phyloP scores from a whole-genome alignment of 2,888 invertebrate genomes.

The Myopa testacea region DNA sequence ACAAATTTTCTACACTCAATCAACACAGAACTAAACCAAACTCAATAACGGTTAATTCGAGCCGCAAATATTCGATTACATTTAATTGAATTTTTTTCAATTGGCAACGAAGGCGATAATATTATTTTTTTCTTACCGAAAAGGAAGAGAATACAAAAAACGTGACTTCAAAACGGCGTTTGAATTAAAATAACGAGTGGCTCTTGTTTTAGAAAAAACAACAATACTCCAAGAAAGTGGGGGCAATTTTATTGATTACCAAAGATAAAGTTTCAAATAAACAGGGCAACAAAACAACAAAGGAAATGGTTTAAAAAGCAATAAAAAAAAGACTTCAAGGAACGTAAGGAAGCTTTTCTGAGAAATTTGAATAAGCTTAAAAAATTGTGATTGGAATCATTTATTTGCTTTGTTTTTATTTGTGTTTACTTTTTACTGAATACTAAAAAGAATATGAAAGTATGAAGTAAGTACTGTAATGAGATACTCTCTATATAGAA shows the following conservation, averaged over 20 bases:
- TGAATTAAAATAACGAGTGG: constrained; percentile 39
- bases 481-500: too few relatives aligned
- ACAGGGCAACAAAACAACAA: constrained; percentile 5
- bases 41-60: constrained; percentile 41
- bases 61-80: constrained; percentile 60
- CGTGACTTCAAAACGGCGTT: constrained; percentile 24
- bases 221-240: neutral
- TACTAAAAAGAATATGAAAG: neutral
- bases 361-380: too few relatives aligned
- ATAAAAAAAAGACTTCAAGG: neutral
- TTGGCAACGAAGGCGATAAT: neutral
- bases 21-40: neutral
- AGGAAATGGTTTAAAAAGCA: neutral
- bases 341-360: neutral
- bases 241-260: constrained; percentile 41
- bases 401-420: neutral
- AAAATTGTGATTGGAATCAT: neutral
- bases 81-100: constrained; percentile 62
- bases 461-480: too few relatives aligned
- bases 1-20: neutral
- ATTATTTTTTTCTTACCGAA: constrained; percentile 15
- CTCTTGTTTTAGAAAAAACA: neutral
- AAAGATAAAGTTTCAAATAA: constrained; percentile 35
- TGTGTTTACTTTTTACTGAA: neutral
- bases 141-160: constrained; percentile 22